phyloP scores from a whole-genome alignment of 2,888 invertebrate species.

The Lacanobia oleracea region DNA sequence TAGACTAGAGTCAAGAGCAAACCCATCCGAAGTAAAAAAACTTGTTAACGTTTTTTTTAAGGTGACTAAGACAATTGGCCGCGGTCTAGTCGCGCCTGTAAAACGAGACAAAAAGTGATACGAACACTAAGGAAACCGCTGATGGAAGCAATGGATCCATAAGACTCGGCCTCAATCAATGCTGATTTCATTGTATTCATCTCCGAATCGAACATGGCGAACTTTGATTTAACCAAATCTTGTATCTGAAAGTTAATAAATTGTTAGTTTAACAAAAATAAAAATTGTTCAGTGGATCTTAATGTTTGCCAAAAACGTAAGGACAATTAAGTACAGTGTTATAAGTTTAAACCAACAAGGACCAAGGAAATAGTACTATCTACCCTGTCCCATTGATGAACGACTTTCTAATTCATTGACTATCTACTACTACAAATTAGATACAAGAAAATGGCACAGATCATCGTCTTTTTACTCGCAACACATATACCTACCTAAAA shows the following conservation, averaged over 20 bases:
- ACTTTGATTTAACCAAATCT: slow-evolving; percentile 75
- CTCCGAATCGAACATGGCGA: slow-evolving; percentile 47
- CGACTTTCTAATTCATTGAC: too few relatives aligned
- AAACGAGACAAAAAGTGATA: neutral
- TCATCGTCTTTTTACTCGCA: too few relatives aligned
- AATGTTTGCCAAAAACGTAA: neutral
- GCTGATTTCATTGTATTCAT: slow-evolving; percentile 1
- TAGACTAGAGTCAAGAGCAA: neutral
- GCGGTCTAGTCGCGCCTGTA: neutral
- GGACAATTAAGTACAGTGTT: neutral
- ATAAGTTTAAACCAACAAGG: neutral
- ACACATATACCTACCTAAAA: too few relatives aligned
- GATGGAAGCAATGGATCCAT: slow-evolving; percentile 12
- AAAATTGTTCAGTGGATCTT: neutral
- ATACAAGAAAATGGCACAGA: neutral
- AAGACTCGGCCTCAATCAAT: neutral
- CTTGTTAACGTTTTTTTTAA: too few relatives aligned
- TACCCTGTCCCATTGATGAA: too few relatives aligned
- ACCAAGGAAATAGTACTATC: neutral
- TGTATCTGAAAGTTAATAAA: slow-evolving; percentile 67
- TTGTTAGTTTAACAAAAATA: neutral
- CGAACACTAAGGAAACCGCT: slow-evolving; percentile 9
- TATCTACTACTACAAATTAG: neutral
- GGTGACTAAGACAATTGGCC: neutral
- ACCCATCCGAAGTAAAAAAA: too few relatives aligned